Evolutionary conservation across 2,797 vertebrate genomes (phyloP), one percentile per base, ranked within the genome.

Genomic region (Mormyrops attenuatus): DNA sequence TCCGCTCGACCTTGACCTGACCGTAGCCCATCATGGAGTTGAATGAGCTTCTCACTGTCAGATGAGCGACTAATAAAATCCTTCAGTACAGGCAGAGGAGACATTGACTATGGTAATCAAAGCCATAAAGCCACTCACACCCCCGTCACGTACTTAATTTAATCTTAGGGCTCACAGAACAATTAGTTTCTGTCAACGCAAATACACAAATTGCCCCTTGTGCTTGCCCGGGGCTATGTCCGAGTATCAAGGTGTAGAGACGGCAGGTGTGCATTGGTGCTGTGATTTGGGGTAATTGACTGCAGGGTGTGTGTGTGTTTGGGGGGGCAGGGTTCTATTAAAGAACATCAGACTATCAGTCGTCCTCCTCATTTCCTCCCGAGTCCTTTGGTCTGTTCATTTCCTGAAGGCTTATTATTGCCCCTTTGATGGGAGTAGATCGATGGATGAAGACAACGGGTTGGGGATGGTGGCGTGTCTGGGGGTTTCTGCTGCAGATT

Each of bases 111-210:
- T 87, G 0, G 91, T 92, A 93, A 94, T 95, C 93, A 95, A 93
- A 94, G 93, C 90, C 0, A 88, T 91, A 91, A 26, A 90, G 84
- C 47, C 87, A 92, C 93, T 92, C 89, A 93, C 91, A 96, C 90
- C 90, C 94, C 55, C 26, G 90, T 95, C 95, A 96, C 95, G 93
- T 94, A 94, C 90, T 93, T 93, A 94, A 95, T 95, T 95, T 93
- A 95, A 95, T 95, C 94, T 94, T 91, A 92, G 93, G 93, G 94
- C 85, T 93, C 93, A 92, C 93, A 94, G 94, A 95, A 94, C 95
- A 95, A 95, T 95, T 95, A 94, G 95, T 95, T 94, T 92, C 92
- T 93, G 94, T 94, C 95, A 94, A 94, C 93, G 93, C 92, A 94
- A 94, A 94, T 90, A 93, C 91, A 92, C 91, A 93, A 91, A 93